phyloP scores from a whole-genome alignment of 2,113 vertebrate species.

The Corythornis madagascariensis region DNA sequence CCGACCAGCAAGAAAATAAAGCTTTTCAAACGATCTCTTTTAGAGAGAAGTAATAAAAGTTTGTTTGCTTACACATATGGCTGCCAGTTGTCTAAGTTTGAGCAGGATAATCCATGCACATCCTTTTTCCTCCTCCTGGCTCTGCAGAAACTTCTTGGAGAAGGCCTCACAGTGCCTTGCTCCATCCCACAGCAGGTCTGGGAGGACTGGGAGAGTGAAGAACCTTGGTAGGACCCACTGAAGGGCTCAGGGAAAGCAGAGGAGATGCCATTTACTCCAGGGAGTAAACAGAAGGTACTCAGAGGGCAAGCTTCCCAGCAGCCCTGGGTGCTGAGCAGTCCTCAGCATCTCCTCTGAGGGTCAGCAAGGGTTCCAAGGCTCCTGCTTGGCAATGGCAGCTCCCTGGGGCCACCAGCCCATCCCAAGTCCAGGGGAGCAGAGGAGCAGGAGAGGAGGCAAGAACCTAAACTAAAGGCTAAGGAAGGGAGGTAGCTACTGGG shows the following conservation, averaged over 20 bases:
- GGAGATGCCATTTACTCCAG: background rate
- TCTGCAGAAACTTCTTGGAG: background rate
- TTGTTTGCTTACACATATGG: slow-evolving; percentile 46
- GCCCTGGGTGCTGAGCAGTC: background rate
- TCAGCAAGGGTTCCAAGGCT: background rate
- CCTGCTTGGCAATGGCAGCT: background rate
- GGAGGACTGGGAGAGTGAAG: rapidly evolving
- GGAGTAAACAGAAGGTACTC: too few relatives aligned
- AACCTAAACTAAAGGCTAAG: background rate
- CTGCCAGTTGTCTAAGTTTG: slow-evolving; percentile 15
- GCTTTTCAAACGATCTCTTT: slow-evolving; percentile 57
- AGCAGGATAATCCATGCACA: background rate
- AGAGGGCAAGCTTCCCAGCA: background rate
- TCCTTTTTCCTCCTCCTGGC: background rate
- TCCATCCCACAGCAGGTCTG: background rate
- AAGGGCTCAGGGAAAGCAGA: background rate
- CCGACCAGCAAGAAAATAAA: slow-evolving; percentile 81
- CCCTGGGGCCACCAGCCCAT: rapidly evolving
- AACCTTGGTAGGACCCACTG: rapidly evolving
- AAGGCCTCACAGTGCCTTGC: background rate
- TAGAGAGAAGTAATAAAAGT: slow-evolving; percentile 65
- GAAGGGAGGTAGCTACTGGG: background rate
- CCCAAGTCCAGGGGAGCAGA: background rate
- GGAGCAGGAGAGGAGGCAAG: background rate
- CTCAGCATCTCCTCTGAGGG: rapidly evolving